Conservation (phyloP, 64 coral and sea anemone genomes). For the Montipora foliosa region DNA sequence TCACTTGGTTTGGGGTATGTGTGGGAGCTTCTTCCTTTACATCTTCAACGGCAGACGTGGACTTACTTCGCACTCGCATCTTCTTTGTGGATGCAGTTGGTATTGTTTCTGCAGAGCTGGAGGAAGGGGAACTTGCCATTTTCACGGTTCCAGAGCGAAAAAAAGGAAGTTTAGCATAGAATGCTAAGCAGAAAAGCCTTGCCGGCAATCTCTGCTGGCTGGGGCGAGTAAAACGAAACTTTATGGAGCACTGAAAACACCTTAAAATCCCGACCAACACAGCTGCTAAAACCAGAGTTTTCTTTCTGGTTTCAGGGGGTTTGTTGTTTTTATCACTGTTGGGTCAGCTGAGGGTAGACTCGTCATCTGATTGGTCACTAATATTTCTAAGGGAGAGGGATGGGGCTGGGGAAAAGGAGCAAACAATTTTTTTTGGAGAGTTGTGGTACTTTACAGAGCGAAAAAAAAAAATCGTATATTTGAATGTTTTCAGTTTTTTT, state of each 20-base stretch:
- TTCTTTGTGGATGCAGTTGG: conserved; percentile 94
- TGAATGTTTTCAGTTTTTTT: too few relatives aligned
- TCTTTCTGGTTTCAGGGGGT: conserved; percentile 1
- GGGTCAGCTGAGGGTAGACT: conserved; percentile 23
- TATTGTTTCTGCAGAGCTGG: conserved; percentile 61
- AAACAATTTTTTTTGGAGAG: too few relatives aligned
- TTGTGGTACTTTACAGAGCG: too few relatives aligned
- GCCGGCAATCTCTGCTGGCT: conserved; percentile 52
- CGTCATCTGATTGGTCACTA: conserved; percentile 19
- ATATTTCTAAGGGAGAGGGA: not conserved
- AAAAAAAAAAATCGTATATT: too few relatives aligned
- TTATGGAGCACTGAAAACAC: not conserved
- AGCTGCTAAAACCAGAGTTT: not conserved
- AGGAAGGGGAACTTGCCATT: conserved; percentile 80
- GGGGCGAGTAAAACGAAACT: conserved; percentile 4
- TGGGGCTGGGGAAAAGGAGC: not conserved
- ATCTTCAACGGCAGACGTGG: conserved; percentile 85
- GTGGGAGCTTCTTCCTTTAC: conserved; percentile 28
- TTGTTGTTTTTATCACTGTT: conserved; percentile 35
- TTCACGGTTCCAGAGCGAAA: conserved; percentile 83
- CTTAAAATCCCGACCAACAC: not conserved
- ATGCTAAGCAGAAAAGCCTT: conserved; percentile 49
- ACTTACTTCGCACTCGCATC: conserved; percentile 94
- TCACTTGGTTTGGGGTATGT: conserved; percentile 32
- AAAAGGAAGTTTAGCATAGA: conserved; percentile 85